These are phyloP conservation scores for Ophioderma brevispina DNA, from an alignment of 35 echinoderm and acorn worm genomes.

Conservation along the genomic window DNA sequence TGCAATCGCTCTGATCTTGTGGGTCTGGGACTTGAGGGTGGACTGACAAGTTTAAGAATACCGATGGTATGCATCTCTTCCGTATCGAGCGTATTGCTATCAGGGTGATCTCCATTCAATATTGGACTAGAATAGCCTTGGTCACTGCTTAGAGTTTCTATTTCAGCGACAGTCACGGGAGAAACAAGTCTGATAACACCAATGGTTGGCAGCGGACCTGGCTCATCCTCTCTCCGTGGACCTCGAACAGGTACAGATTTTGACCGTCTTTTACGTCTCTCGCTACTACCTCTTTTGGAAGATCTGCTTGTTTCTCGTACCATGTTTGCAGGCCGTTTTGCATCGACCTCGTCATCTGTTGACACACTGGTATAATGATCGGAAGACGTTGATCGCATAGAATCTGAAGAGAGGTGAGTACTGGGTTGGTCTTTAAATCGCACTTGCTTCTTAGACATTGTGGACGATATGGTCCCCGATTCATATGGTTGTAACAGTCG, in stretches of 20 bases:
- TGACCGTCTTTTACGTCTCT: background rate
- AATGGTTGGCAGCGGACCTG: background rate
- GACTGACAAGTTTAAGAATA: conserved; percentile 22
- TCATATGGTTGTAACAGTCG: conserved; percentile 25
- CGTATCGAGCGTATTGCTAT: background rate
- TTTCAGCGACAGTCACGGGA: background rate
- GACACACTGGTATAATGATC: background rate
- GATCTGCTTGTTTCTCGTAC: background rate
- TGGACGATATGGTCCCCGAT: conserved; percentile 3
- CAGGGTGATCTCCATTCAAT: background rate
- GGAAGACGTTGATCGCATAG: background rate
- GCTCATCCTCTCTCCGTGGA: background rate
- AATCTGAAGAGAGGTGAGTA: background rate
- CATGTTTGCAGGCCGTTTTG: background rate
- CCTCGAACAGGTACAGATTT: conserved; percentile 21
- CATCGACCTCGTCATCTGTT: background rate
- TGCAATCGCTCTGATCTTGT: conserved; percentile 1
- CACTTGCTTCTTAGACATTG: background rate
- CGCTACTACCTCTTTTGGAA: background rate
- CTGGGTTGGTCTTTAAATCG: background rate
- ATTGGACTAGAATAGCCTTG: background rate
- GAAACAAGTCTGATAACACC: conserved; percentile 22
- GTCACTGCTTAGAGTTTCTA: conserved; percentile 7
- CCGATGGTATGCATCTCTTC: conserved; percentile 22
- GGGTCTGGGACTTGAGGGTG: background rate